These are phyloP conservation scores for Caenorhabditis inopinata DNA, from an alignment of 1,140 invertebrate species.

Conservation along the genomic window DNA sequence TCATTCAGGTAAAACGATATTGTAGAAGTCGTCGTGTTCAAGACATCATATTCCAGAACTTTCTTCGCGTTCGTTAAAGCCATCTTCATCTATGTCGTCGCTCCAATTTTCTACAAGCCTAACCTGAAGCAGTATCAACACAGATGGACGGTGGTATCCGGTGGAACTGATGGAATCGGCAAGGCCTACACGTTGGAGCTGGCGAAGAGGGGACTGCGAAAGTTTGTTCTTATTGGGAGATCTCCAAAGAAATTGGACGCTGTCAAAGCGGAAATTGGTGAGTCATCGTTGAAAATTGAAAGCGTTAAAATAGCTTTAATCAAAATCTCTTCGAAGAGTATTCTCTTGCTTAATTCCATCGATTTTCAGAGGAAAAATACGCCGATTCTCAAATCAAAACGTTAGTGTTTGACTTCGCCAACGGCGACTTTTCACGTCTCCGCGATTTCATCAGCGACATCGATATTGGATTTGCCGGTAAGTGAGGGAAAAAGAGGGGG, in stretches of 20 bases:
- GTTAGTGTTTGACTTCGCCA: conserved; percentile 57
- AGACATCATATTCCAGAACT: conserved; percentile 23
- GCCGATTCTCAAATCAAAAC: conserved; percentile 50
- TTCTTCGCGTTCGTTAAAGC: conserved; percentile 39
- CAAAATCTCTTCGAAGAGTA: background rate
- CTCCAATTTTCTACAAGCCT: conserved; percentile 40
- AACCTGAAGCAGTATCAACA: conserved; percentile 35
- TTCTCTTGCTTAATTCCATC: background rate
- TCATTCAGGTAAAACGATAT: conserved; percentile 6
- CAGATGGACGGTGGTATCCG: conserved; percentile 38
- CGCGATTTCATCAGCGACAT: conserved; percentile 51
- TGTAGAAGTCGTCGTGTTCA: background rate
- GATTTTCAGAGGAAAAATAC: conserved; percentile 53
- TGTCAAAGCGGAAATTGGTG: conserved; percentile 36
- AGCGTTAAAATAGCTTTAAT: background rate
- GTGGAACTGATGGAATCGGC: conserved; percentile 46
- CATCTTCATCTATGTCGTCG: conserved; percentile 39
- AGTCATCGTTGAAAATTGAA: background rate
- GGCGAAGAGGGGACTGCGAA: conserved; percentile 41
- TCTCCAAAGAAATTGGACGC: conserved; percentile 34
- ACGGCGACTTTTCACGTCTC: conserved; percentile 51
- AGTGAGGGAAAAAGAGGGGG: conserved; percentile 23
- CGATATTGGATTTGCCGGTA: conserved; percentile 61
- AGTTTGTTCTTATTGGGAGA: conserved; percentile 47
- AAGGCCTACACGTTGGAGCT: conserved; percentile 40